Base-by-base conservation (phyloP, 2,888 invertebrate species). In the Allacma fusca region DNA sequence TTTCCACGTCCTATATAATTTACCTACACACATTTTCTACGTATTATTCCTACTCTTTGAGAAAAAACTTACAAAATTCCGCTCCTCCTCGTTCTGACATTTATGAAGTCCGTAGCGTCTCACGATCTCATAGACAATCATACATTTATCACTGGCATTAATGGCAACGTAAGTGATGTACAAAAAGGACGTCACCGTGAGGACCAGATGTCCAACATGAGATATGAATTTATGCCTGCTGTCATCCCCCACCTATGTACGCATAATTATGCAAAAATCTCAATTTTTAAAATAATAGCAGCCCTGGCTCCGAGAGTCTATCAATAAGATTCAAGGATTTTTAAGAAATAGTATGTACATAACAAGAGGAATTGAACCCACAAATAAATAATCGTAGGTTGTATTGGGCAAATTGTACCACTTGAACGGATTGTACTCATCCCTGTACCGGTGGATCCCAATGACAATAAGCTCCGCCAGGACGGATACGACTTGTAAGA, bases 241-340 rank as follows among this genome's bases (percentile, higher is more conserved):
- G 50, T 70, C 69, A 43, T 69, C 70, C 23, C 40, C 50, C 19
- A n/a, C n/a, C n/a, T n/a, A n/a, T n/a, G n/a, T n/a, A n/a, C n/a
- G n/a, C n/a, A n/a, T n/a, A n/a, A n/a, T n/a, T n/a, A n/a, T 24
- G 12, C 70, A 50, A 24, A 23, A 70, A 62, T 12, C 21, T 9
- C 13, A 19, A n/a, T n/a, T n/a, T n/a, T n/a, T n/a, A n/a, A n/a
- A n/a, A n/a, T n/a, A n/a, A n/a, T n/a, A n/a, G n/a, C n/a, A n/a
- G n/a, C n/a, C n/a, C n/a, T n/a, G n/a, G n/a, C n/a, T n/a, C n/a
- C n/a, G n/a, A n/a, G n/a, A n/a, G n/a, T n/a, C n/a, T n/a, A n/a
- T n/a, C n/a, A n/a, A n/a, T n/a, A n/a, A n/a, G n/a, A 34, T 34
- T 34, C 34, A 34, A 34, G 34, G 9, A n/a, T n/a, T n/a, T n/a